phyloP scores from a whole-genome alignment of 2,888 invertebrate genomes.

The Buathra laborator region DNA sequence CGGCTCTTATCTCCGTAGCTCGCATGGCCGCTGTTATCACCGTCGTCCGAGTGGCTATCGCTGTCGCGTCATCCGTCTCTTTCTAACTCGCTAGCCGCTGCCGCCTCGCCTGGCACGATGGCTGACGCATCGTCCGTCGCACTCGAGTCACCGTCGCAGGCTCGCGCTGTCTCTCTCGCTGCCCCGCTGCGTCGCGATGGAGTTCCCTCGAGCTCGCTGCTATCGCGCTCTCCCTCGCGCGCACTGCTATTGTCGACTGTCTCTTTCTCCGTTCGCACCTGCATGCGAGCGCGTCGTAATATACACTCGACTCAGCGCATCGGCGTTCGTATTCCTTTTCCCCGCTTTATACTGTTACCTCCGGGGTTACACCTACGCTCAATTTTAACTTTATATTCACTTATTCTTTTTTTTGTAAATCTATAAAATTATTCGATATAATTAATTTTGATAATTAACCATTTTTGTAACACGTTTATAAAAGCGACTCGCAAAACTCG shows the following conservation, averaged over 20 bases:
- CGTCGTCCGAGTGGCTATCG: too few species aligned
- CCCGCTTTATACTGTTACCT: not conserved
- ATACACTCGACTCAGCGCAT: constrained; percentile 6
- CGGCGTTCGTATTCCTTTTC: constrained; percentile 35
- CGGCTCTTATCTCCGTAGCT: too few species aligned
- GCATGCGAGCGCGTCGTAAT: not conserved
- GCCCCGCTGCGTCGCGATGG: too few species aligned
- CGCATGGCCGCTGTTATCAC: too few species aligned
- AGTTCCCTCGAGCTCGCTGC: too few species aligned
- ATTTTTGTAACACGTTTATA: not conserved
- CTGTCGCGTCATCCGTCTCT: too few species aligned
- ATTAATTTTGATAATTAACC: not conserved
- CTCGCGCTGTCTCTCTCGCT: too few species aligned
- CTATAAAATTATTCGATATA: not conserved
- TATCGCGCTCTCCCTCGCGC: not conserved
- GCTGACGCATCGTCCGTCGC: too few species aligned
- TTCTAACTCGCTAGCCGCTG: too few species aligned
- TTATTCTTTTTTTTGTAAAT: not conserved
- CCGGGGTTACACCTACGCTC: not conserved
- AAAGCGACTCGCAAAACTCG: not conserved
- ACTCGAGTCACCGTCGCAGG: not conserved
- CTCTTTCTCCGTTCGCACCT: not conserved
- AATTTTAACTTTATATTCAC: not conserved
- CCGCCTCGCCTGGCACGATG: too few species aligned
- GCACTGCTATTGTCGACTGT: not conserved